Evolutionary conservation across 2,888 invertebrate species (phyloP), one percentile per base, ranked within the genome.

Genomic region (Nycteola revayana): DNA sequence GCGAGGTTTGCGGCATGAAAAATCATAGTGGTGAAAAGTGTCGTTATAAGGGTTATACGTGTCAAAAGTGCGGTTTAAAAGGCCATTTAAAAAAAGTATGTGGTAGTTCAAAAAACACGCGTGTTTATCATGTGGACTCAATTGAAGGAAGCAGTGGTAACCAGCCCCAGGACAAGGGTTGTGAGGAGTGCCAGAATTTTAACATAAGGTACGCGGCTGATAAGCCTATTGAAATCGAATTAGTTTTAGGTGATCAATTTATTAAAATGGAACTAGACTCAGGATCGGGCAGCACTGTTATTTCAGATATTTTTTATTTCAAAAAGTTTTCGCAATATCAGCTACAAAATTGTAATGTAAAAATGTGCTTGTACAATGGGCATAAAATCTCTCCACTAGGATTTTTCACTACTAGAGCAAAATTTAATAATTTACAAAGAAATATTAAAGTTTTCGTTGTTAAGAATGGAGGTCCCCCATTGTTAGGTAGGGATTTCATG

Each of bases 401-500:
- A 3, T 21, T 5, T 21, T 21, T 21, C 7, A n/a, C 21, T 21
- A 7, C 7, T 2, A 7, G 7, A 21, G 21, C 21, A 5, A 21
- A 2, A 5, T 21, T 5, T 21, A 21, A 21, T 21, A 3, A 21
- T 5, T 5, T 7, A n/a, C 3, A 21, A 21, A 21, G 36, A 28
- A 1, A 10, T 1, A 40, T 55, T n/a, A 41, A 44, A 21, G 14
- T 52, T 18, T 53, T 27, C 36, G 53, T 55, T 2, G 26, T 60
- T 8, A 17, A 42, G 36, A 43, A 49, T 30, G 52, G 52, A 3
- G 48, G 50, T 0, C 47, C 48, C n/a, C 45, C 53, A 7, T 23
- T 49, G 9, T 25, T 25, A 11, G 25, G 25, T n/a, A 7, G 46
- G 1, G 38, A 53, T 42, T 50, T 51, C 31, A 41, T 48, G 43